Base-by-base conservation (phyloP, 2,888 invertebrate genomes). In the Scrobipalpa costella region DNA sequence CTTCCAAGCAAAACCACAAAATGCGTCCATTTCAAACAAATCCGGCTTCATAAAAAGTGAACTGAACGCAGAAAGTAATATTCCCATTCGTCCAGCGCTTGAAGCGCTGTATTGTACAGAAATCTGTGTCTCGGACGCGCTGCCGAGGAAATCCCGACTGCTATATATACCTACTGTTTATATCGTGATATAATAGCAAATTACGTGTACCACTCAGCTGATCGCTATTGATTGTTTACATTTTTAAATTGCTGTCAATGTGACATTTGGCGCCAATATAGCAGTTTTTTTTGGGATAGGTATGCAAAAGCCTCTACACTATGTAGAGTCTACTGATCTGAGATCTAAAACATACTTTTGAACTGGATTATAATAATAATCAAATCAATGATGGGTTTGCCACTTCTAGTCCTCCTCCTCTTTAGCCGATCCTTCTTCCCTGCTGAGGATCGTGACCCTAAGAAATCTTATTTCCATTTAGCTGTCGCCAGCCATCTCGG, bases 161-260 rank as follows among this genome's bases (percentile, higher is more conserved):
- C 58, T 73, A 71, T 73, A 70, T 78, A 73, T 68, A 68, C 69
- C 68, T 71, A 69, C 69, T 76, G 76, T 78, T 73, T 82, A 73
- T 81, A 83, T 74, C 80, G 78, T 79, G 80, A 78, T 75, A 78
- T 78, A 63, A 78, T 79, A 80, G 83, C 77, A 80, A 84, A 86
- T 86, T 85, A 86, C 84, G 76, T 73, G 81, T 79, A 73, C 75
- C 81, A 80, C 76, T 78, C 87, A 88, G 88, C 88, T 88, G 88
- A 84, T 85, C 76, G 74, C 70, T 44, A 19, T 61, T 36, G n/a
- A 76, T 76, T 74, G 81, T 80, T 73, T 78, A 84, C 77, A 71
- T 73, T 74, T 70, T 69, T 73, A 67, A 70, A 69, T 70, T 71
- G 67, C 62, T 55, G 36, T 19, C 15, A 15, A 15, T 8, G 9